These are phyloP conservation scores for Apamea anceps DNA, from an alignment of 2,888 invertebrate species.

Conservation along the genomic window DNA sequence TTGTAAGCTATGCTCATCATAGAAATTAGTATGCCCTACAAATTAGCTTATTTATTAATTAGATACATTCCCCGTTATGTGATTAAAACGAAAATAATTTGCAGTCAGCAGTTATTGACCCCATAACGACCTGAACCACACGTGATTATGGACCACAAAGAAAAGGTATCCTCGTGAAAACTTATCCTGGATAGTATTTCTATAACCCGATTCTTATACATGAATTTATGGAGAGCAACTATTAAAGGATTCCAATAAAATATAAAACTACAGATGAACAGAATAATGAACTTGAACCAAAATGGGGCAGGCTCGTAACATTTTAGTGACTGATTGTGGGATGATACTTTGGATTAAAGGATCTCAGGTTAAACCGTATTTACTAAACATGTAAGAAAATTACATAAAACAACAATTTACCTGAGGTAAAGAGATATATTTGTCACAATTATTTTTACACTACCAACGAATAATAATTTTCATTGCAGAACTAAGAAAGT, in stretches of 20 bases:
- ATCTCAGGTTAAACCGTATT: conserved; percentile 49
- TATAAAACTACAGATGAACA: conserved; percentile 68
- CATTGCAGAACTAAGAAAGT: conserved; percentile 84
- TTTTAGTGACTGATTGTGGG: conserved; percentile 67
- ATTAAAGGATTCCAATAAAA: conserved; percentile 26
- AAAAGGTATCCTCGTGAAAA: conserved; percentile 62
- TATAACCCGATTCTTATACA: conserved; percentile 9
- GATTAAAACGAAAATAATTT: conserved; percentile 72
- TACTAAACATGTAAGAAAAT: conserved; percentile 54
- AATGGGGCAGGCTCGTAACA: conserved; percentile 81
- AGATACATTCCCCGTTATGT: conserved; percentile 24
- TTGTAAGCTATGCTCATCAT: conserved; percentile 1
- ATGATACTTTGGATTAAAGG: conserved; percentile 54
- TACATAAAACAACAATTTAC: conserved; percentile 82
- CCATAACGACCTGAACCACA: conserved; percentile 87
- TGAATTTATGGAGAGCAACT: conserved; percentile 1
- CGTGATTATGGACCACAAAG: conserved; percentile 87
- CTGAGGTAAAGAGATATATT: conserved; percentile 86
- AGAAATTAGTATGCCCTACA: neutral
- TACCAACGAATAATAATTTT: conserved; percentile 88
- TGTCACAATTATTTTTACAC: conserved; percentile 90
- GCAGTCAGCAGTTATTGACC: conserved; percentile 87
- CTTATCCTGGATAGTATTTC: conserved; percentile 29
- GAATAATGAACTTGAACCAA: conserved; percentile 84
- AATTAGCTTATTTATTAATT: conserved; percentile 24